Conservation (phyloP, 2,797 vertebrate species). For the Serranus cabrilla region DNA sequence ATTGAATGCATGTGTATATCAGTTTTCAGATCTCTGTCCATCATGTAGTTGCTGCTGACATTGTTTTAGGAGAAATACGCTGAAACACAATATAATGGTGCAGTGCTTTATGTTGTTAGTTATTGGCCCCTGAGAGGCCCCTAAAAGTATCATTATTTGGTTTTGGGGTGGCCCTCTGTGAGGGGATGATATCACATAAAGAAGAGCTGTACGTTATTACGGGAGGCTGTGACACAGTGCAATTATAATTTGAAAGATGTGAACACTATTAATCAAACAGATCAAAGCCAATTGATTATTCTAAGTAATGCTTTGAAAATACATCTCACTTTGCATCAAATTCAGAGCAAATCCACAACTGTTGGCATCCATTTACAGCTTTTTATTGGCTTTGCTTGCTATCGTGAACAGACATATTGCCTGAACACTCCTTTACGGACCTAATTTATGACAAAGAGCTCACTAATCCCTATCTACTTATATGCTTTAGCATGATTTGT, state of each 20-base stretch:
- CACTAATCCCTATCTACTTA: neutral
- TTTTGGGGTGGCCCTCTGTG: neutral
- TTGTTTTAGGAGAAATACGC: constrained; percentile 5
- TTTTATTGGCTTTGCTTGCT: neutral
- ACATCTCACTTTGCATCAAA: no score
- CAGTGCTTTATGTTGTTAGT: constrained; percentile 32
- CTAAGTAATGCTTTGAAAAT: neutral
- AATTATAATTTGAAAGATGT: neutral
- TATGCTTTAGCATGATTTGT: no score
- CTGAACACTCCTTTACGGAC: neutral
- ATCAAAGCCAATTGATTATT: neutral
- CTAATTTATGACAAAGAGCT: neutral
- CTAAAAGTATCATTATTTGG: constrained; percentile 11
- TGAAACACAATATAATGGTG: constrained; percentile 11
- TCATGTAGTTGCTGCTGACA: neutral
- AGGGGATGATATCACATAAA: neutral
- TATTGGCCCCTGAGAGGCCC: constrained; percentile 11
- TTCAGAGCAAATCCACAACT: neutral
- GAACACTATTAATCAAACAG: no score
- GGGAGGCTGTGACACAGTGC: neutral
- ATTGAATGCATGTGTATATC: neutral
- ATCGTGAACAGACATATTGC: neutral
- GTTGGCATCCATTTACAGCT: neutral
- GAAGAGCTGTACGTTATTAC: neutral
- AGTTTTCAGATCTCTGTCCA: constrained; percentile 1